Percentiles rank a stretch among this genome's conserved stretches.
phyloP scores from a whole-genome alignment of 2,113 vertebrate genomes.

The Bujurquina vittata region DNA sequence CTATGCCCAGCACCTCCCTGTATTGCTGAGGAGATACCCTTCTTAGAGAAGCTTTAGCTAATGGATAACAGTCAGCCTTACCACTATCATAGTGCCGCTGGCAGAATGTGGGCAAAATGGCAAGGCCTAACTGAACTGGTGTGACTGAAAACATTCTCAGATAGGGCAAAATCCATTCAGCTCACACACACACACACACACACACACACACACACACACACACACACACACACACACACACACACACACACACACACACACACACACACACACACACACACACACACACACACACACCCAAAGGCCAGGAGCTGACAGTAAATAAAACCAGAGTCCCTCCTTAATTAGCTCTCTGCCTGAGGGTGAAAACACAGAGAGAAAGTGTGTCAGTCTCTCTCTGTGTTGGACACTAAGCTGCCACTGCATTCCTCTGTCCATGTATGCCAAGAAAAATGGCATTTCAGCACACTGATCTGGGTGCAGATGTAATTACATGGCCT shows the following conservation, averaged over 20 bases:
- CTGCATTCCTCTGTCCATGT: slow-evolving; percentile 40
- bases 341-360: slow-evolving; percentile 76
- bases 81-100: slow-evolving; percentile 46
- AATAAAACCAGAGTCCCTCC: slow-evolving; percentile 75
- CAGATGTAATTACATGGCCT: neutral
- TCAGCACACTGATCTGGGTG: neutral
- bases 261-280: slow-evolving; percentile 7
- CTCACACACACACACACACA: slow-evolving; percentile 1
- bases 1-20: slow-evolving; percentile 23
- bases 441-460: slow-evolving; percentile 23
- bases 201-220: slow-evolving; percentile 9
- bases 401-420: slow-evolving; percentile 64
- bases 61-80: slow-evolving; percentile 50
- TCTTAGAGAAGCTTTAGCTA: slow-evolving; percentile 39
- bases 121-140: slow-evolving; percentile 70
- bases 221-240: no score
- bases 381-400: slow-evolving; percentile 75
- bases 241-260: slow-evolving; percentile 21
- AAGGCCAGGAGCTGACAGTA: slow-evolving; percentile 74
- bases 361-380: slow-evolving; percentile 68
- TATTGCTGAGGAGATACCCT: slow-evolving; percentile 29
- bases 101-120: slow-evolving; percentile 64
- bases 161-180: slow-evolving; percentile 44
- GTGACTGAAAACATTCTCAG: slow-evolving; percentile 63
- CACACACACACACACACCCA: slow-evolving; percentile 38